phyloP scores from a whole-genome alignment of 2,797 vertebrate genomes.

The Thripadectes ignobilis region DNA sequence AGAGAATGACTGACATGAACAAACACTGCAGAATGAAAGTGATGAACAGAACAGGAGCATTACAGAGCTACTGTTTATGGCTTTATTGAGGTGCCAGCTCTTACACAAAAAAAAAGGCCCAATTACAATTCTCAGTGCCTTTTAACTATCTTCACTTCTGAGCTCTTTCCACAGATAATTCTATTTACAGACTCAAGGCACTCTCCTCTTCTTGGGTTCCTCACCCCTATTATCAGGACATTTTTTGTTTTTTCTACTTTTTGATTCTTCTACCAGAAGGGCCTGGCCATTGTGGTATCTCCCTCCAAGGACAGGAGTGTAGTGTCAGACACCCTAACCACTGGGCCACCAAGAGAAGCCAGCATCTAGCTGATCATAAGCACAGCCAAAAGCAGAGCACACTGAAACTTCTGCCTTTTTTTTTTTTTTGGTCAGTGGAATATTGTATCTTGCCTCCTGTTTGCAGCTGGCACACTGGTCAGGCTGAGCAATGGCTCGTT shows the following conservation, averaged over 20 bases:
- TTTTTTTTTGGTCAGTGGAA: too few relatives aligned
- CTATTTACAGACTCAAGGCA: not conserved
- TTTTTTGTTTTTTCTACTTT: not conserved
- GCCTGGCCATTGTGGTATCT: rapidly evolving
- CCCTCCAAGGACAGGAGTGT: not conserved
- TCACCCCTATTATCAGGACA: not conserved
- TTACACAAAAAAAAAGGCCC: not conserved
- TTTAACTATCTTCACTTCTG: constrained; percentile 7
- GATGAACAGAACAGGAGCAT: not conserved
- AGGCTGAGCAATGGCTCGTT: not conserved
- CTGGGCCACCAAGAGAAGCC: not conserved
- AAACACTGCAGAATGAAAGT: not conserved
- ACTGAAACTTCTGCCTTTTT: not conserved
- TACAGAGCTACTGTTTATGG: not conserved
- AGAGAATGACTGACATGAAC: not conserved
- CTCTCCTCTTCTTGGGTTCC: not conserved
- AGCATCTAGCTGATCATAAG: not conserved
- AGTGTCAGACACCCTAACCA: rapidly evolving
- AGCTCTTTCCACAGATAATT: not conserved
- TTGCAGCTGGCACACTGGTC: not conserved
- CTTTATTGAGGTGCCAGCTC: not conserved
- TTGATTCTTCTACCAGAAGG: not conserved
- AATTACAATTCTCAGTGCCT: not conserved
- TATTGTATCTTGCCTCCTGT: not conserved
- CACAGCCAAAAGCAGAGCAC: not conserved